Percentiles rank a stretch among this genome's conserved stretches.
These are phyloP conservation scores for Chelonus formosanus DNA, from an alignment of 2,888 invertebrate genomes.

Conservation along the genomic window DNA sequence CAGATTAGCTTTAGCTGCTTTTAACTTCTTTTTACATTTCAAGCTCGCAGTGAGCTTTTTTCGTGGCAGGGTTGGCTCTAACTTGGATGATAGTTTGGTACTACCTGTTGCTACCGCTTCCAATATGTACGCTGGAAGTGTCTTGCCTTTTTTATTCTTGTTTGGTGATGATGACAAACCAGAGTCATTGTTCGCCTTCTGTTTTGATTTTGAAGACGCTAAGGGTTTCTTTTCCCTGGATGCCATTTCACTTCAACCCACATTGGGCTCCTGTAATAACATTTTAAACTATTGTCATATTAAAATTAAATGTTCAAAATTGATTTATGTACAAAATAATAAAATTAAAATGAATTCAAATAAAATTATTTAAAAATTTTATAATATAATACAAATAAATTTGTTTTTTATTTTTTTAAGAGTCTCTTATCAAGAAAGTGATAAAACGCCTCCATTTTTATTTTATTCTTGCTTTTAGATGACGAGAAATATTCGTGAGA, in stretches of 20 bases:
- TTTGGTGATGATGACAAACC: slow-evolving; percentile 50
- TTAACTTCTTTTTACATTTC: slow-evolving; percentile 58
- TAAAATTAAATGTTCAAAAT: slow-evolving; percentile 28
- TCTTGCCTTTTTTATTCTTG: slow-evolving; percentile 54
- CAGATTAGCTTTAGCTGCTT: slow-evolving; percentile 54
- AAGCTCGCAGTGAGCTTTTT: slow-evolving; percentile 58
- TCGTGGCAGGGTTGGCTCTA: slow-evolving; percentile 58
- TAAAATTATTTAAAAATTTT: background rate
- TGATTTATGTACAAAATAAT: slow-evolving; percentile 2
- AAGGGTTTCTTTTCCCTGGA: slow-evolving; percentile 66
- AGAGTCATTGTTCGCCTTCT: slow-evolving; percentile 62
- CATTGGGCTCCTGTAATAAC: slow-evolving; percentile 62
- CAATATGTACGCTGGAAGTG: slow-evolving; percentile 52
- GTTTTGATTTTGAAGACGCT: slow-evolving; percentile 63
- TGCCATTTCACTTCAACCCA: slow-evolving; percentile 66
- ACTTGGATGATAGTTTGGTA: slow-evolving; percentile 57
- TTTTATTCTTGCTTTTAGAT: slow-evolving; percentile 32
- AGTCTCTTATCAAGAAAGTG: slow-evolving; percentile 10
- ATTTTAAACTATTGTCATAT: slow-evolving; percentile 40
- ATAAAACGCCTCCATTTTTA: slow-evolving; percentile 39
- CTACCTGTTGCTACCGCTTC: slow-evolving; percentile 62
- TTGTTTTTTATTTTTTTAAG: slow-evolving; percentile 1
- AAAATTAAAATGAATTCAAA: background rate
- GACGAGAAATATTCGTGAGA: slow-evolving; percentile 16
- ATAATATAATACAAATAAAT: background rate